Percentiles rank a stretch among this genome's conserved stretches.
Evolutionary conservation across 2,888 invertebrate genomes (phyloP).

Genomic region (Tetanocera ferruginea): DNA sequence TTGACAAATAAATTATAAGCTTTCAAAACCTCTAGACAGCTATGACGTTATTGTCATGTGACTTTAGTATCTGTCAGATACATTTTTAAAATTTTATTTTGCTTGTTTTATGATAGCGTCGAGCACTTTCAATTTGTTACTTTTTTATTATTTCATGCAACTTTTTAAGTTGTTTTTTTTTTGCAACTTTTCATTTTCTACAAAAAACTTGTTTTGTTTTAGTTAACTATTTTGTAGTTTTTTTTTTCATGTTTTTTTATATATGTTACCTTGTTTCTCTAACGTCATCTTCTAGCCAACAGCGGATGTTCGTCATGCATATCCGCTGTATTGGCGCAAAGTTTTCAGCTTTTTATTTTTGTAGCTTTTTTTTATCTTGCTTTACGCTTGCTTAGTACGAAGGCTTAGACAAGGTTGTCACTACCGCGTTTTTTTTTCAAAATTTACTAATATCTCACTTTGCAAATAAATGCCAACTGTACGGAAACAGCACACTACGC

Average conservation of each 20-base stretch:
- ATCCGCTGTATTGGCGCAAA: conserved; percentile 7
- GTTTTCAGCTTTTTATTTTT: neutral
- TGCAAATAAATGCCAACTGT: neutral
- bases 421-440: neutral
- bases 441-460: neutral
- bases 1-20: too few relatives aligned
- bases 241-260: conserved; percentile 16
- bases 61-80: too few relatives aligned
- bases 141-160: conserved; percentile 26
- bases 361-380: neutral
- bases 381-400: neutral
- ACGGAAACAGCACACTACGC: neutral
- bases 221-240: conserved; percentile 34
- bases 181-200: conserved; percentile 29
- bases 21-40: too few relatives aligned
- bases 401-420: neutral
- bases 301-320: conserved; percentile 31
- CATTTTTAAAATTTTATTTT: too few relatives aligned
- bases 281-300: neutral
- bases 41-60: too few relatives aligned
- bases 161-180: conserved; percentile 36
- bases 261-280: conserved; percentile 8
- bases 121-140: neutral
- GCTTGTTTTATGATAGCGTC: conserved; percentile 28
- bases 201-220: conserved; percentile 15